Conservation (phyloP, 2,888 invertebrate species). For the Eilema sororculum region DNA sequence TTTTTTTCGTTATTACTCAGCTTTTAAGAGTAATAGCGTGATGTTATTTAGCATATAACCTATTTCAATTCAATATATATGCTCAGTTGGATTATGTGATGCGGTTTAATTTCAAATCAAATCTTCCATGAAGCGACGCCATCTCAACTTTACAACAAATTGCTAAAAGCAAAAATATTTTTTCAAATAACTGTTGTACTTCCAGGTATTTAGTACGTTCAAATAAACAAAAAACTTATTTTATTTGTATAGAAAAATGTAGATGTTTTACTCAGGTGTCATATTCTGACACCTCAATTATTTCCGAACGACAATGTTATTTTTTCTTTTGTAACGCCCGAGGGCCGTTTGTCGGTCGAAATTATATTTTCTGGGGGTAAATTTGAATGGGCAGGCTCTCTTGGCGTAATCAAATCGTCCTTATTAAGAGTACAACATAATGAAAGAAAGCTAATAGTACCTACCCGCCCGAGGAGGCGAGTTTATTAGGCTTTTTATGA, state of each 20-base stretch:
- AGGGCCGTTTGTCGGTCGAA: conserved; percentile 35
- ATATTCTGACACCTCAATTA: conserved; percentile 26
- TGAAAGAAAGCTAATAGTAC: conserved; percentile 22
- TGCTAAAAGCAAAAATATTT: not conserved
- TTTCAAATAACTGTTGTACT: not conserved
- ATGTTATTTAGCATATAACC: no score
- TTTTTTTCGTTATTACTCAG: no score
- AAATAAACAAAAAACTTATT: not conserved
- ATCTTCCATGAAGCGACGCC: no score
- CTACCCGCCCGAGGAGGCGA: conserved; percentile 15
- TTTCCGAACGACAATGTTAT: conserved; percentile 18
- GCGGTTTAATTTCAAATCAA: no score
- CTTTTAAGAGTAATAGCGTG: no score
- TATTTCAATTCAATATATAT: no score
- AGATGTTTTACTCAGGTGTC: not conserved
- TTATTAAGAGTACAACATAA: conserved; percentile 19
- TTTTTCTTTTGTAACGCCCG: conserved; percentile 21
- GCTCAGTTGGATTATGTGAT: no score
- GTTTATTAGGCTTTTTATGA: conserved; percentile 24
- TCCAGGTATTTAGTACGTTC: not conserved
- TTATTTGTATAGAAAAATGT: not conserved
- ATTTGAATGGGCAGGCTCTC: conserved; percentile 27
- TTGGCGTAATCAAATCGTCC: conserved; percentile 39
- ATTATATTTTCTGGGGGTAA: conserved; percentile 35
- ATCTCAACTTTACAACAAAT: no score